Base-by-base conservation (phyloP, 2,113 vertebrate genomes). In the Propithecus coquereli region DNA sequence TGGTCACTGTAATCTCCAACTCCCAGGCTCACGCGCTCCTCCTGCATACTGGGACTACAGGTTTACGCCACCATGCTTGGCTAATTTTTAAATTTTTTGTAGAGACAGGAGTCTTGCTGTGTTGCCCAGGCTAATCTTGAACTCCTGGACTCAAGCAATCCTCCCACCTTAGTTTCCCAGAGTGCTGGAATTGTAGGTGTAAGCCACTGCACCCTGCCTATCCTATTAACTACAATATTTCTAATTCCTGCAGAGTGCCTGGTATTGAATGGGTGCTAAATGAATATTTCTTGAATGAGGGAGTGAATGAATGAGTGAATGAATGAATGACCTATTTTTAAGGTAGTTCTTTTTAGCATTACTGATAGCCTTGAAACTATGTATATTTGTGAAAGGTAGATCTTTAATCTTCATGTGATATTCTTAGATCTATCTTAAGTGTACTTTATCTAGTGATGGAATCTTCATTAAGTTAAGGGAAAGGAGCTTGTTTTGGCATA, bases 361-460 rank as follows among this genome's bases (percentile, higher is more conserved):
- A 37, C 14, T 87, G 2, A 47, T 87, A 93, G 63, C 32, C 9
- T 93, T 95, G 47, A 95, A 40, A 65, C 86, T 91, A 81, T 91
- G 32, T 12, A 6, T 91, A 32, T 61, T 81, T 87, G 77, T 74
- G 23, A 68, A 68, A 87, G 37, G 40, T 68, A 73, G 57, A 59
- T 71, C 23, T 79, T 94, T 93, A 90, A 52, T 94, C 17, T 88
- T 88, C 47, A 71, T 3, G 11, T 76, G 5, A 77, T 91, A 52
- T 4, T 92, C 43, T 74, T 83, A 68, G 45, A 54, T 59, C 6
- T 92, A 25, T 70, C 59, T 71, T 93, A 73, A 52, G n/a, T 79
- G 0, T 81, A 52, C 25, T 95, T 88, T 94, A n/a, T 80, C 70
- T 95, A 63, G 57, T 92, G 30, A 27, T 92, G 83, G n/a, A 84